Evolutionary conservation across 1,140 invertebrate species (phyloP).

Genomic region (Littorina saxatilis): DNA sequence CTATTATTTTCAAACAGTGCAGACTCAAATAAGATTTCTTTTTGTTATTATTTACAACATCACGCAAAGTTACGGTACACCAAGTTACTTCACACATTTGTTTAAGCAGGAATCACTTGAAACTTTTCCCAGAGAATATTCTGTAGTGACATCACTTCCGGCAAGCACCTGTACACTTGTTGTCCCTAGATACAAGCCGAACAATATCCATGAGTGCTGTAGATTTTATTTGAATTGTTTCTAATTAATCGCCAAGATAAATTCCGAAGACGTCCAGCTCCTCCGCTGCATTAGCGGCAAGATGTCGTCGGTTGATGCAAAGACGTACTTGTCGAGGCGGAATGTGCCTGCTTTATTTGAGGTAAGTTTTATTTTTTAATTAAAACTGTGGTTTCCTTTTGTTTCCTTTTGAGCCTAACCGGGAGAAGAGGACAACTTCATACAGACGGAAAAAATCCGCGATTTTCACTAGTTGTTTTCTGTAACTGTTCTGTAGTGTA

Average conservation of each 20-base stretch:
- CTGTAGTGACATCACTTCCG: slow-evolving; percentile 21
- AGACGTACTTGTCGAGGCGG: slow-evolving; percentile 72
- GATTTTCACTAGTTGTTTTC: too few species aligned
- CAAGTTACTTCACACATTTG: too few species aligned
- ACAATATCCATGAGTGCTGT: not conserved
- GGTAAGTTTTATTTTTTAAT: slow-evolving; percentile 57
- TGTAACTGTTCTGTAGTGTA: too few species aligned
- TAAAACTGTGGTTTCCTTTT: not conserved
- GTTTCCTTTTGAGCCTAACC: too few species aligned
- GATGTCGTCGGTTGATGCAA: slow-evolving; percentile 74
- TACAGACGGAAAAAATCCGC: too few species aligned
- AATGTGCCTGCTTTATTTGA: slow-evolving; percentile 75
- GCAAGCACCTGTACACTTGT: slow-evolving; percentile 50
- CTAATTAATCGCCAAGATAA: slow-evolving; percentile 57
- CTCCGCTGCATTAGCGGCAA: slow-evolving; percentile 71
- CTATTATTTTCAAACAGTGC: too few species aligned
- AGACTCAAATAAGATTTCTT: too few species aligned
- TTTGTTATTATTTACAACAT: too few species aligned
- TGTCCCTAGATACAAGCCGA: slow-evolving; percentile 64
- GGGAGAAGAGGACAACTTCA: too few species aligned
- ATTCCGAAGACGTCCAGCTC: slow-evolving; percentile 54
- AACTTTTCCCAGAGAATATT: slow-evolving; percentile 1
- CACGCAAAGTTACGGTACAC: too few species aligned
- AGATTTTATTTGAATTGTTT: slow-evolving; percentile 16
- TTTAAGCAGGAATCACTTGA: not conserved